phyloP scores from a whole-genome alignment of 2,888 invertebrate species.

The Synanthedon andrenaeformis region DNA sequence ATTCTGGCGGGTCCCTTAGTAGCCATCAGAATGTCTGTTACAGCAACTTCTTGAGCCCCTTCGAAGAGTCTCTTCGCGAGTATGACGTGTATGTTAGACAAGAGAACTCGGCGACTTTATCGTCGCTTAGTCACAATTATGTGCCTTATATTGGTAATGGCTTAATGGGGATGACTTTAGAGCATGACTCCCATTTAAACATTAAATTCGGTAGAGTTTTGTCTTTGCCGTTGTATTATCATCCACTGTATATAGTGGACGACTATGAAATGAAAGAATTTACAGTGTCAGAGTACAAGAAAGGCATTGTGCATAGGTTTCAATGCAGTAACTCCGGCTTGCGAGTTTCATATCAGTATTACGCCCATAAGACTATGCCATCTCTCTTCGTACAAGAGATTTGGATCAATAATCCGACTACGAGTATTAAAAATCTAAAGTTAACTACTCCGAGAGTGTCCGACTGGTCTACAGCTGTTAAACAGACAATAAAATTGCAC shows the following conservation, averaged over 20 bases:
- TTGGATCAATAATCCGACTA: constrained; percentile 79
- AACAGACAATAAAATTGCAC: constrained; percentile 63
- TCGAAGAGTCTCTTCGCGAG: constrained; percentile 70
- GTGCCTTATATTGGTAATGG: constrained; percentile 84
- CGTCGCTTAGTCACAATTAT: constrained; percentile 68
- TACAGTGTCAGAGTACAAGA: constrained; percentile 76
- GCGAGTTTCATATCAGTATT: constrained; percentile 76
- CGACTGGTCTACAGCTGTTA: constrained; percentile 70
- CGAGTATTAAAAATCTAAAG: constrained; percentile 68
- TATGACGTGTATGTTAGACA: constrained; percentile 76
- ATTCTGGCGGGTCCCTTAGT: constrained; percentile 46
- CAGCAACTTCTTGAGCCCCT: constrained; percentile 73
- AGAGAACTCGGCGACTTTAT: constrained; percentile 64
- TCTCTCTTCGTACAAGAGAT: constrained; percentile 86
- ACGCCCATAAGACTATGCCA: constrained; percentile 84
- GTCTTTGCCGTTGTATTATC: constrained; percentile 74
- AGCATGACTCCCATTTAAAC: constrained; percentile 74
- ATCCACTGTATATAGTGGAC: constrained; percentile 73
- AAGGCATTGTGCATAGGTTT: constrained; percentile 75
- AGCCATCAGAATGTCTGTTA: constrained; percentile 74
- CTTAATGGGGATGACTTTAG: constrained; percentile 74
- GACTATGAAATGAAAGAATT: constrained; percentile 72
- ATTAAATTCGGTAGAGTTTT: constrained; percentile 76
- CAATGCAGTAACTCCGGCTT: constrained; percentile 76
- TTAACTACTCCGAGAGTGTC: constrained; percentile 72